phyloP scores from a whole-genome alignment of 64 coral and sea anemone genomes.

The Hydrozoanthus tunicans region DNA sequence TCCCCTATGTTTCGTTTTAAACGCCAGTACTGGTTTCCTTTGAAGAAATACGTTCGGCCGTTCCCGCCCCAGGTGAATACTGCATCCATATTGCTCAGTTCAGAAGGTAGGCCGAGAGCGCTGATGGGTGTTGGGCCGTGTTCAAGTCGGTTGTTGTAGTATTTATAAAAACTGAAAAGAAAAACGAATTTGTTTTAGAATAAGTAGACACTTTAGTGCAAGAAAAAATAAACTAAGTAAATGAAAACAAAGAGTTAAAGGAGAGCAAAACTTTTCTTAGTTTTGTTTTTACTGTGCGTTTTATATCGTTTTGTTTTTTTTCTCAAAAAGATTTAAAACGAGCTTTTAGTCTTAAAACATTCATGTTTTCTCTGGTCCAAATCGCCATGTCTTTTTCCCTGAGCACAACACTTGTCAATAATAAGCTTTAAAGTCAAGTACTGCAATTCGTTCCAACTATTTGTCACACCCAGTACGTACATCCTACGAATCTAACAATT shows the following conservation, averaged over 20 bases:
- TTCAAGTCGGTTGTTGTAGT: neutral
- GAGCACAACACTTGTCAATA: too few relatives aligned
- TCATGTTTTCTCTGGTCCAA: too few relatives aligned
- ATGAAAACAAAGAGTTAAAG: neutral
- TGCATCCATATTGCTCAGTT: conserved; percentile 40
- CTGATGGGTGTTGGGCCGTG: conserved; percentile 45
- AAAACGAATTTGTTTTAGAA: neutral
- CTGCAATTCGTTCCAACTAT: too few relatives aligned
- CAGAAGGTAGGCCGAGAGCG: conserved; percentile 29
- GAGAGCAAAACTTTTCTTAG: too few relatives aligned
- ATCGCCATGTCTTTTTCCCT: too few relatives aligned
- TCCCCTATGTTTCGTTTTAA: conserved; percentile 1
- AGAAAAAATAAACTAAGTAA: neutral
- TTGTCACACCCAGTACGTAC: too few relatives aligned
- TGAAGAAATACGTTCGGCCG: conserved; percentile 78
- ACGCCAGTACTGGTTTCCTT: conserved; percentile 81
- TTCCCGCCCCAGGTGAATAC: conserved; percentile 62
- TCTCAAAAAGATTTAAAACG: too few relatives aligned
- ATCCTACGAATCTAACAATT: too few relatives aligned
- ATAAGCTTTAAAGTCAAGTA: too few relatives aligned
- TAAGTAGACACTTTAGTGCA: neutral
- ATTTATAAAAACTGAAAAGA: conserved; percentile 54
- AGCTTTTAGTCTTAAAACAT: too few relatives aligned
- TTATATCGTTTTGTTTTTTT: too few relatives aligned
- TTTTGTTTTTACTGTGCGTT: too few relatives aligned